Evolutionary conservation across 92 coral and sea anemone genomes (phyloP).

Genomic region (Blastomussa wellsi): DNA sequence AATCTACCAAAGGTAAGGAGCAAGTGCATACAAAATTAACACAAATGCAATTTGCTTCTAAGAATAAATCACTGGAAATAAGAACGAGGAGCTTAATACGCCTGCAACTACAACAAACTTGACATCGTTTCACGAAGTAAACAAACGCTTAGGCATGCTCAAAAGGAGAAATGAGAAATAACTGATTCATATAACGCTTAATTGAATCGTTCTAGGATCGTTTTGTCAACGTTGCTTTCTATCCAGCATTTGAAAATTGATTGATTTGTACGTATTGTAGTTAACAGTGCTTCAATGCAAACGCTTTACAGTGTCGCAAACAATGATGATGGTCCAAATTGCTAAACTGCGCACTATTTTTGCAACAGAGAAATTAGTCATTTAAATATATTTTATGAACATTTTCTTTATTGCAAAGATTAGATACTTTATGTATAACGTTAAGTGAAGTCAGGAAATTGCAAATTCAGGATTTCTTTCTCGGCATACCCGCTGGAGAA

Average conservation of each 20-base stretch:
- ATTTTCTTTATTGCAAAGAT: neutral
- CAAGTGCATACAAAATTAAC: neutral
- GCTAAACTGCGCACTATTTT: neutral
- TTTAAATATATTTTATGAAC: neutral
- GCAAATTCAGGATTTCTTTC: neutral
- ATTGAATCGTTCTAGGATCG: neutral
- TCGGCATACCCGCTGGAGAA: neutral
- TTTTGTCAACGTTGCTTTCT: neutral
- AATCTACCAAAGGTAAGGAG: conserved; percentile 27
- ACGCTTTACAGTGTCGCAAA: conserved; percentile 2
- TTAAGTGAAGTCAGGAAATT: no score
- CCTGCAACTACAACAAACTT: neutral
- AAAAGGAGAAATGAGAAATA: neutral
- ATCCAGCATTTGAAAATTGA: neutral
- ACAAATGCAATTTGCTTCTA: neutral
- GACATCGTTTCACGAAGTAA: conserved; percentile 13
- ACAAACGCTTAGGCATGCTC: neutral
- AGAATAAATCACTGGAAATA: neutral
- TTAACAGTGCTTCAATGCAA: neutral
- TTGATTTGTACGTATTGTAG: neutral
- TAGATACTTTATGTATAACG: neutral
- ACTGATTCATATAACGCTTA: neutral
- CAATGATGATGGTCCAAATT: neutral
- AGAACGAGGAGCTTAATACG: neutral
- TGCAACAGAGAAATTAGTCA: neutral